Conservation (phyloP, 2,888 invertebrate genomes). For the Eupithecia subfuscata region DNA sequence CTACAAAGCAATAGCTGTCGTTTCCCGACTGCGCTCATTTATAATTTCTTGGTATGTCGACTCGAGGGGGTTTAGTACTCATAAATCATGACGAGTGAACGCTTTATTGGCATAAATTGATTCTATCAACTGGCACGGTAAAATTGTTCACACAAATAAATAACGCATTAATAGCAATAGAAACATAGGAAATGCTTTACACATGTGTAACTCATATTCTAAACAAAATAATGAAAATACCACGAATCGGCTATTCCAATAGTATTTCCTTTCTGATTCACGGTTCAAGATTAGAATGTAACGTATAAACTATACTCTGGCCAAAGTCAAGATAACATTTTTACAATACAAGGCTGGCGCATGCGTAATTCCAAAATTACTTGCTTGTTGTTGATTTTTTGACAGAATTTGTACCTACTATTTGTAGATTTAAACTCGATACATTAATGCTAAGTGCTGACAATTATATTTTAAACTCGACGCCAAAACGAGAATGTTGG, state of each 20-base stretch:
- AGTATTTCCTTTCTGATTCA: slow-evolving; percentile 31
- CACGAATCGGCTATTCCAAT: slow-evolving; percentile 24
- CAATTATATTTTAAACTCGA: neutral
- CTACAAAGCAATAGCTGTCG: slow-evolving; percentile 18
- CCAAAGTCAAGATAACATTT: no score
- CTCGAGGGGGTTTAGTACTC: slow-evolving; percentile 12
- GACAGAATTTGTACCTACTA: no score
- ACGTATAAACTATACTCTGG: neutral
- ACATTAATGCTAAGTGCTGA: neutral
- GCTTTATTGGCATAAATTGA: slow-evolving; percentile 32
- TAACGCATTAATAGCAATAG: neutral
- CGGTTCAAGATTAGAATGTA: slow-evolving; percentile 28
- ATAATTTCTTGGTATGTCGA: slow-evolving; percentile 19
- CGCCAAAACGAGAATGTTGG: no score
- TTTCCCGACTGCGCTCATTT: slow-evolving; percentile 20
- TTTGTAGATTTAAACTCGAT: neutral
- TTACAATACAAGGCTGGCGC: no score
- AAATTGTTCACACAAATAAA: slow-evolving; percentile 4
- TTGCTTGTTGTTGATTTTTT: no score
- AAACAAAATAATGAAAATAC: slow-evolving; percentile 19
- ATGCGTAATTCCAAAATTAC: no score
- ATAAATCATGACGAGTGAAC: slow-evolving; percentile 23
- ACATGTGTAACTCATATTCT: slow-evolving; percentile 20
- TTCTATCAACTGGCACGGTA: slow-evolving; percentile 13
- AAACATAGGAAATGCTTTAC: slow-evolving; percentile 12